phyloP scores from a whole-genome alignment of 1,140 invertebrate genomes.

The Zaprionus capensis region DNA sequence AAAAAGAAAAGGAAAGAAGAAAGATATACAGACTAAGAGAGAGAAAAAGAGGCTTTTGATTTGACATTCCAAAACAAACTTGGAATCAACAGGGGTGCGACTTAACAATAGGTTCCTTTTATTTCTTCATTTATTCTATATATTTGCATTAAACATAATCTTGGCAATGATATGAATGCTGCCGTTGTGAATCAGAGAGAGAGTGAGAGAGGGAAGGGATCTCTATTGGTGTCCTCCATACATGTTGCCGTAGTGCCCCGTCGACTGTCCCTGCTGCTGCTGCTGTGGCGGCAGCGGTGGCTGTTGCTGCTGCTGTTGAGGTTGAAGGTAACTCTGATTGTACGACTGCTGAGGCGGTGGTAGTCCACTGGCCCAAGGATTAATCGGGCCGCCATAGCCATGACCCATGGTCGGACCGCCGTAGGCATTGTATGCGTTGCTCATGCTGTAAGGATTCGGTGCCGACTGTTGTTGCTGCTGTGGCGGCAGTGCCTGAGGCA shows the following conservation, averaged over 20 bases:
- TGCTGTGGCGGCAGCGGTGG: constrained; percentile 16
- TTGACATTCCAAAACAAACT: not conserved
- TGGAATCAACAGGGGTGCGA: not conserved
- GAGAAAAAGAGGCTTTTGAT: not conserved
- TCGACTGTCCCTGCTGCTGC: constrained; percentile 22
- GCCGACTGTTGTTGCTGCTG: constrained; percentile 2
- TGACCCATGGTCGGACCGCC: constrained; percentile 18
- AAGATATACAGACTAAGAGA: not conserved
- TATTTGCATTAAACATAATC: not conserved
- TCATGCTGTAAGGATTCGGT: constrained; percentile 25
- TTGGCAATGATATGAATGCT: constrained; percentile 5
- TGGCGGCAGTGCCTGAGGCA: constrained; percentile 21
- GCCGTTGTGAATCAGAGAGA: not conserved
- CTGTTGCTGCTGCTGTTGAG: constrained; percentile 45
- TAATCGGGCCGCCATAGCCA: constrained; percentile 31
- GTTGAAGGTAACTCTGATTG: not conserved
- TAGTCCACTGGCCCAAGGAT: constrained; percentile 61
- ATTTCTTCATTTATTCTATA: not conserved
- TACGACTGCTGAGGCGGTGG: constrained; percentile 43
- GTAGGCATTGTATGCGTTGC: constrained; percentile 44
- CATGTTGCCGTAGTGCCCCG: constrained; percentile 60
- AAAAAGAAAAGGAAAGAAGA: not conserved
- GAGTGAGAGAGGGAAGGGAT: too few species aligned
- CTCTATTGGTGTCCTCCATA: constrained; percentile 52
- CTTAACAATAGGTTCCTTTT: not conserved